phyloP scores from a whole-genome alignment of 2,797 vertebrate genomes.

The Pseudochirops cupreus region DNA sequence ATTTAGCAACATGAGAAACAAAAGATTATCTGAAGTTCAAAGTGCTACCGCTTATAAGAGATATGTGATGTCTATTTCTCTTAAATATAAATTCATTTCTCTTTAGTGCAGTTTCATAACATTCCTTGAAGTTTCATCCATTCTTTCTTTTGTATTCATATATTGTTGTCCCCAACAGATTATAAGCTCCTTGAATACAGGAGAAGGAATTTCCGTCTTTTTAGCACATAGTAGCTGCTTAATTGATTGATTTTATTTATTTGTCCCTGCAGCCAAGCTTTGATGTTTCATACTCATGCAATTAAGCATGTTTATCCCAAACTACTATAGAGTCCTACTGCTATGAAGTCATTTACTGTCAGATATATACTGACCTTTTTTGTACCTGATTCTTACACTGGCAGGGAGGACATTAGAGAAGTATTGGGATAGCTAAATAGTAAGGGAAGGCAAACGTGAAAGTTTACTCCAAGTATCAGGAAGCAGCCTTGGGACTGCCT shows the following conservation, averaged over 20 bases:
- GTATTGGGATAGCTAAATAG: not conserved
- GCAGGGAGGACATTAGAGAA: not conserved
- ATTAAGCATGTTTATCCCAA: slow-evolving; percentile 26
- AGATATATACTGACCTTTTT: no score
- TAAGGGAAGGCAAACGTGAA: not conserved
- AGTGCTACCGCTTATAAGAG: slow-evolving; percentile 39
- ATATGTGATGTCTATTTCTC: not conserved
- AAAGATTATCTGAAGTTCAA: slow-evolving; percentile 46
- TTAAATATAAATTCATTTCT: slow-evolving; percentile 8
- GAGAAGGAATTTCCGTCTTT: not conserved
- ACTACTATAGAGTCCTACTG: not conserved
- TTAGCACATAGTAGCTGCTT: not conserved
- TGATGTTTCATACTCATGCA: not conserved
- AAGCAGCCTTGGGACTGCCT: slow-evolving; percentile 6
- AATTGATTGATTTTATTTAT: slow-evolving; percentile 1
- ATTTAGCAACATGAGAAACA: slow-evolving; percentile 35
- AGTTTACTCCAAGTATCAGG: not conserved
- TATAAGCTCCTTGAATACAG: not conserved
- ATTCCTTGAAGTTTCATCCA: slow-evolving; percentile 13
- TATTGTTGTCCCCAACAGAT: not conserved
- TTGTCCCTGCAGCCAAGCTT: slow-evolving; percentile 47
- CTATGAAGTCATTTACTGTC: not conserved
- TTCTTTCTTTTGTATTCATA: not conserved
- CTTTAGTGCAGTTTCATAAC: slow-evolving; percentile 20
- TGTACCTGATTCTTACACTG: not conserved